Conservation (phyloP, 2,888 invertebrate genomes). For the Xanthorhoe designata region DNA sequence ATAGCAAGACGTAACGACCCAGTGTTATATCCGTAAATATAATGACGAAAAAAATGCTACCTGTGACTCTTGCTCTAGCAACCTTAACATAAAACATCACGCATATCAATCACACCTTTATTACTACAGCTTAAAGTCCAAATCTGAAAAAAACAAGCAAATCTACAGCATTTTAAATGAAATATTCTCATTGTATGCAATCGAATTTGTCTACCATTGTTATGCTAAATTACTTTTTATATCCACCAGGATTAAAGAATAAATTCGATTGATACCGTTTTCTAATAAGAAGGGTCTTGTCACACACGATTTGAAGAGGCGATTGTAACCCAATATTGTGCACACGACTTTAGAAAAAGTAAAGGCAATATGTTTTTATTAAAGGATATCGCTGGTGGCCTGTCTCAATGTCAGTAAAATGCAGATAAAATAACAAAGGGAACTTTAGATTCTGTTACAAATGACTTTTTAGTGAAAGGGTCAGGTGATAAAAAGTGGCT, state of each 20-base stretch:
- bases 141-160: conserved; percentile 32
- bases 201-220: conserved; percentile 43
- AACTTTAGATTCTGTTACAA: conserved; percentile 28
- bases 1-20: conserved; percentile 68
- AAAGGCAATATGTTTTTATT: conserved; percentile 62
- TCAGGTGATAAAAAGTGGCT: conserved; percentile 17
- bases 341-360: conserved; percentile 69
- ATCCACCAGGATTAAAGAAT: conserved; percentile 27
- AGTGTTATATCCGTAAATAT: conserved; percentile 69
- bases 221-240: conserved; percentile 38
- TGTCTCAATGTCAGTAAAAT: conserved; percentile 32
- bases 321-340: conserved; percentile 73
- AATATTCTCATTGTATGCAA: conserved; percentile 51
- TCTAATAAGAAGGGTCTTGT: conserved; percentile 43
- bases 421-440: conserved; percentile 32
- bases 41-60: conserved; percentile 63
- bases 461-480: conserved; percentile 26
- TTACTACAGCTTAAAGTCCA: conserved; percentile 19
- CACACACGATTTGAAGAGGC: conserved; percentile 56
- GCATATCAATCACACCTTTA: conserved; percentile 24
- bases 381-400: conserved; percentile 64
- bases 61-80: conserved; percentile 57
- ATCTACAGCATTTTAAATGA: conserved; percentile 36
- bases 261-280: conserved; percentile 38
- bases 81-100: conserved; percentile 22